Conservation (phyloP, 2,113 vertebrate species). For the Sylvicapra grimmia region DNA sequence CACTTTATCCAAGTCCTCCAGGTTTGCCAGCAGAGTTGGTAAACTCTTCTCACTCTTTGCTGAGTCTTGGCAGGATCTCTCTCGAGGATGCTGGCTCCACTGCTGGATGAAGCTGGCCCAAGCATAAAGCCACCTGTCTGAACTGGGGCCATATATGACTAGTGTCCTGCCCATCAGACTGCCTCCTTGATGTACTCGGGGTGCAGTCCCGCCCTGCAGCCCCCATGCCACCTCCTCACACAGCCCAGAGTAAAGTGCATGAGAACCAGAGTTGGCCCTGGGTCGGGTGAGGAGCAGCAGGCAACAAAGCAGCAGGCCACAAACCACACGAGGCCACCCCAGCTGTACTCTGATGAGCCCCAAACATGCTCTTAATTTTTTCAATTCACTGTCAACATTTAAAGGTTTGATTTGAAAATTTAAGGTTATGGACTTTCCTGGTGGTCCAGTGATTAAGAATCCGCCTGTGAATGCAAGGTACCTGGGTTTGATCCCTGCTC, state of each 20-base stretch:
- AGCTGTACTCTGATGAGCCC: neutral
- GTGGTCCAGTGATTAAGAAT: neutral
- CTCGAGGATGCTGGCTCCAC: neutral
- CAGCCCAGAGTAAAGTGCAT: neutral
- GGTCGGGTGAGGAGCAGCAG: neutral
- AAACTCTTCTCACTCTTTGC: neutral
- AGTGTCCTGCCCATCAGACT: neutral
- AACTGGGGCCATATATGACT: neutral
- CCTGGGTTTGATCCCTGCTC: neutral
- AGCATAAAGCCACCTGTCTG: neutral
- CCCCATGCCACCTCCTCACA: neutral
- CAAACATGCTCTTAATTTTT: neutral
- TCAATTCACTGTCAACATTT: neutral
- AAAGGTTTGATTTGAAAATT: neutral
- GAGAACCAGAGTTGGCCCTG: neutral
- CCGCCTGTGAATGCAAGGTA: neutral
- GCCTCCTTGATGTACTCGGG: neutral
- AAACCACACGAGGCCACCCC: too few relatives aligned
- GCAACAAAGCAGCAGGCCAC: neutral
- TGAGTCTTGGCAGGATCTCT: neutral
- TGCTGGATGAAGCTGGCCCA: neutral
- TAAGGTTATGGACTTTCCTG: neutral
- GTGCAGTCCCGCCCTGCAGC: neutral
- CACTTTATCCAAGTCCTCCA: neutral
- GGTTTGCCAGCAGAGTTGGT: neutral